A percentile compares a stretch with the other conserved stretches of the same genome.
These are phyloP conservation scores for Bombus fervidus DNA, from an alignment of 1,140 invertebrate species.

Conservation along the genomic window DNA sequence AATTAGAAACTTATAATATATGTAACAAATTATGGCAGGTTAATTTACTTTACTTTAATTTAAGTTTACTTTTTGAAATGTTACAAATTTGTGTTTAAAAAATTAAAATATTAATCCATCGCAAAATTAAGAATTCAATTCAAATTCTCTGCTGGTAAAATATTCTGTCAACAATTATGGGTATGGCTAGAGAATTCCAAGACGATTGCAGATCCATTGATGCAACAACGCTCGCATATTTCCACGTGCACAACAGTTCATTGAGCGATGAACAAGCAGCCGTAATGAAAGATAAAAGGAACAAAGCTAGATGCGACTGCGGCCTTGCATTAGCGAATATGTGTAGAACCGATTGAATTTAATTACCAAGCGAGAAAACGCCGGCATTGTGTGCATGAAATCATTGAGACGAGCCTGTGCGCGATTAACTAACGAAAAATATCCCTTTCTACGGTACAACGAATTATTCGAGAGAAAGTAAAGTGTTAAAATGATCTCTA, in stretches of 20 bases:
- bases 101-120: background rate
- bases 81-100: too few species aligned
- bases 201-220: slow-evolving; percentile 5
- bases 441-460: background rate
- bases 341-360: slow-evolving; percentile 40
- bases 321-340: background rate
- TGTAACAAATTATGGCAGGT: background rate
- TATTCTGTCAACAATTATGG: background rate
- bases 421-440: background rate
- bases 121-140: background rate
- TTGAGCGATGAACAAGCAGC: slow-evolving; percentile 39
- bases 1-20: too few species aligned
- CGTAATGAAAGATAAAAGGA: slow-evolving; percentile 50
- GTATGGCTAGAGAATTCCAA: background rate
- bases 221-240: background rate
- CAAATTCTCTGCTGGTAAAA: background rate
- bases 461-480: background rate
- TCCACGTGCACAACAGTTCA: background rate
- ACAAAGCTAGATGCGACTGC: slow-evolving; percentile 38
- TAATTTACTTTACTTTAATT: background rate
- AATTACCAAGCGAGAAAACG: slow-evolving; percentile 38
- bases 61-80: background rate
- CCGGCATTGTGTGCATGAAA: background rate
- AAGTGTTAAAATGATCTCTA: background rate
- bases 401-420: background rate